Evolutionary conservation across 1,140 invertebrate species (phyloP), one percentile per base, ranked within the genome.

Genomic region (Anoplolepis gracilipes): DNA sequence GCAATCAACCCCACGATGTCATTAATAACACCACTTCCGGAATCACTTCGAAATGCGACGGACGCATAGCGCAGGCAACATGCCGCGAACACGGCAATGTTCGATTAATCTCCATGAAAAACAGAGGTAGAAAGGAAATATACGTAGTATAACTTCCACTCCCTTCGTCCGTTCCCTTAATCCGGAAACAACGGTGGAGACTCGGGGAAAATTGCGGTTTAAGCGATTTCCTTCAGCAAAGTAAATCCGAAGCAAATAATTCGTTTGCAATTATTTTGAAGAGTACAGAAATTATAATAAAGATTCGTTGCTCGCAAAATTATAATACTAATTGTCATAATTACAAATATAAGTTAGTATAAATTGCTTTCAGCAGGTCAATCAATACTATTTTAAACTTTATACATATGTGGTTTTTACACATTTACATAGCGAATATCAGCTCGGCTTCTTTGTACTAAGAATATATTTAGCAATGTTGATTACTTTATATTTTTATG

Each of bases 21-120:
- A 88, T 92, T 92, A 91, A 92, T 92, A 92, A 92, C 88, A 72
- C 73, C 78, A 81, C 65, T 84, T 85, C 70, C 72, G 77, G 11
- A 72, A 85, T 57, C 67, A 61, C 39, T 79, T 30, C 57, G 78
- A 64, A 88, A 75, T 42, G 69, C 64, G 64, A 85, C 70, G 73
- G 77, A 49, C 79, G 75, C 82, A 64, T 33, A 84, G 61, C 81
- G 65, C 39, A 59, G 25, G 49, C 72, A 84, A 86, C 65, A 86
- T 59, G 79, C 84, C 46, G 61, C 73, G 62, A 49, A 85, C 84
- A 55, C 87, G 86, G 84, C 87, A 77, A 86, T 87, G 89, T 91
- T 90, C 89, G 88, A 92, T 92, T 91, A 90, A 92, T 86, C 91
- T 92, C 91, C 88, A 90, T 88, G 91, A 88, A 82, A 85, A 81